phyloP scores from a whole-genome alignment of 2,888 invertebrate genomes.

The Pediacus dermestoides region DNA sequence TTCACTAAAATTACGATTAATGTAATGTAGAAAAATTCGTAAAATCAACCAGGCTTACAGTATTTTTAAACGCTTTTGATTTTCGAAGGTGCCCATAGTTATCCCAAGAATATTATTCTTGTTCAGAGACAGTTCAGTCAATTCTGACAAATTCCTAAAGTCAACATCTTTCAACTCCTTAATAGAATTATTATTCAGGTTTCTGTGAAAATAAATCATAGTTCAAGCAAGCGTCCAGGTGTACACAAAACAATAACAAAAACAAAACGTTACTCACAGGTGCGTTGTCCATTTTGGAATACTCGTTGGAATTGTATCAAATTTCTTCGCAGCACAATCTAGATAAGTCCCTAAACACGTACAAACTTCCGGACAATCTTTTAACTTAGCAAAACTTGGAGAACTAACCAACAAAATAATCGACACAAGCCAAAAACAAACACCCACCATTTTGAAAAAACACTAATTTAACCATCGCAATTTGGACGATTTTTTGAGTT shows the following conservation, averaged over 20 bases:
- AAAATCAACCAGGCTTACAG: constrained; percentile 56
- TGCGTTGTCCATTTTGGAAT: constrained; percentile 74
- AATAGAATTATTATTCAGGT: constrained; percentile 71
- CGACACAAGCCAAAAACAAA: constrained; percentile 35
- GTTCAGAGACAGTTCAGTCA: constrained; percentile 74
- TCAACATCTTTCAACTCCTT: constrained; percentile 65
- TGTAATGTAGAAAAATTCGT: constrained; percentile 4
- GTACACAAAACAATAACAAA: no score
- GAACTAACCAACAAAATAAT: constrained; percentile 34
- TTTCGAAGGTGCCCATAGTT: constrained; percentile 71
- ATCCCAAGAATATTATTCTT: constrained; percentile 70
- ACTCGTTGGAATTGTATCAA: constrained; percentile 64
- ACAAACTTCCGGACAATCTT: constrained; percentile 65
- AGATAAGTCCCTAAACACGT: constrained; percentile 70
- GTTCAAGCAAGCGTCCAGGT: constrained; percentile 18
- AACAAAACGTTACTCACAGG: constrained; percentile 59
- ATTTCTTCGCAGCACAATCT: constrained; percentile 70
- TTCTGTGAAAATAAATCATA: constrained; percentile 50
- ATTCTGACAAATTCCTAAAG: constrained; percentile 66
- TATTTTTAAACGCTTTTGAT: constrained; percentile 64
- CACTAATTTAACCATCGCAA: constrained; percentile 44
- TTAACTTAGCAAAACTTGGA: constrained; percentile 34
- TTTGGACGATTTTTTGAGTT: constrained; percentile 33
- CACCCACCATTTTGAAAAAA: constrained; percentile 52
- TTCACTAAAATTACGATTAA: constrained; percentile 56